Conservation (phyloP, 2,888 invertebrate species). For the Macropis europaea region DNA sequence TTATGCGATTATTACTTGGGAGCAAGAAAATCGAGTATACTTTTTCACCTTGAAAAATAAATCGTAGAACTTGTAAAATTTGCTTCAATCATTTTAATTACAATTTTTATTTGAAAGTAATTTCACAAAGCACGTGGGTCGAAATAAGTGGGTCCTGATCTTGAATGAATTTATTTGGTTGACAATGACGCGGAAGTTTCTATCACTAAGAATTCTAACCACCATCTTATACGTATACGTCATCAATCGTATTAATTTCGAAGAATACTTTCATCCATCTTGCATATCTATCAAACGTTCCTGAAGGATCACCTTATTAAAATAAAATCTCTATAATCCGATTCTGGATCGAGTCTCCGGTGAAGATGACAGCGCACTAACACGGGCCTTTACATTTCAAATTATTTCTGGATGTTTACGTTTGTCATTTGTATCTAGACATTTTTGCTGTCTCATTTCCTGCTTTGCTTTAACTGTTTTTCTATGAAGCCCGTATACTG, state of each 20-base stretch:
- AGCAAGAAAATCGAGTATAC: too few relatives aligned
- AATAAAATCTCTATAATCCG: conserved; percentile 20
- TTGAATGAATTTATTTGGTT: neutral
- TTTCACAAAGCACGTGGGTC: too few relatives aligned
- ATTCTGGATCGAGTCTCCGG: conserved; percentile 6
- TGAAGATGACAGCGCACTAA: conserved; percentile 2
- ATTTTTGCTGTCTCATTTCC: conserved; percentile 3
- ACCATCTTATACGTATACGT: neutral
- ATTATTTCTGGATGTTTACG: neutral
- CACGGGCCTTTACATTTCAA: neutral
- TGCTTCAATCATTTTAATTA: too few relatives aligned
- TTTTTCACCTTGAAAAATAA: too few relatives aligned
- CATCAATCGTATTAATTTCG: neutral
- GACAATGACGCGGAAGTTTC: neutral
- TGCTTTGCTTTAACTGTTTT: neutral
- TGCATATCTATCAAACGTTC: conserved; percentile 15
- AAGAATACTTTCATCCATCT: neutral
- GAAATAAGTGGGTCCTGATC: neutral
- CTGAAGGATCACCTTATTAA: conserved; percentile 13
- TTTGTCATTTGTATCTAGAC: neutral
- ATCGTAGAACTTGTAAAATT: too few relatives aligned
- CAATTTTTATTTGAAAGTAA: too few relatives aligned
- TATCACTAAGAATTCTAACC: neutral
- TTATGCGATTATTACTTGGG: too few relatives aligned
- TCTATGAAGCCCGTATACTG: neutral